Conservation (phyloP, 2,888 invertebrate species). For the Argyresthia albistria region DNA sequence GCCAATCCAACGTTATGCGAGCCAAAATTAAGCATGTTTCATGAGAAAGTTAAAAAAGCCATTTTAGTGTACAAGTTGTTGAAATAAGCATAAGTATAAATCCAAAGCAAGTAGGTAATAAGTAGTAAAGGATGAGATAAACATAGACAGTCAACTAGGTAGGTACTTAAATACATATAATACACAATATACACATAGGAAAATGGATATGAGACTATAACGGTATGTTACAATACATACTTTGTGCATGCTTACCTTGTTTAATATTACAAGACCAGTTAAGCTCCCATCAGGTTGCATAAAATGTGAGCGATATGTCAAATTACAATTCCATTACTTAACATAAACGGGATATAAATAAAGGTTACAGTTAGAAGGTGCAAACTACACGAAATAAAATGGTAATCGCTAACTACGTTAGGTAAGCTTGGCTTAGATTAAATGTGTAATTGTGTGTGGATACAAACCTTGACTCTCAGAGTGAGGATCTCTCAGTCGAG, state of each 20-base stretch:
- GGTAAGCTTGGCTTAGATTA: conserved; percentile 40
- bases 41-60: too few species aligned
- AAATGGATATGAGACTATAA: conserved; percentile 10
- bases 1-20: too few species aligned
- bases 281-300: conserved; percentile 69
- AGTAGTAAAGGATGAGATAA: neutral
- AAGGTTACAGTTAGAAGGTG: conserved; percentile 55
- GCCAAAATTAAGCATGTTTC: too few species aligned
- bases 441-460: conserved; percentile 8
- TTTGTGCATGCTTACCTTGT: conserved; percentile 68
- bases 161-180: neutral
- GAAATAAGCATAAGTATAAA: too few species aligned
- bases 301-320: conserved; percentile 69
- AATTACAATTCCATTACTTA: conserved; percentile 59
- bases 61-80: too few species aligned
- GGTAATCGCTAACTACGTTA: conserved; percentile 57
- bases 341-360: conserved; percentile 53
- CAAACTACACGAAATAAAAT: conserved; percentile 62
- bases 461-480: conserved; percentile 86
- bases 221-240: conserved; percentile 45
- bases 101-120: too few species aligned
- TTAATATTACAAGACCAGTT: conserved; percentile 63
- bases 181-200: neutral
- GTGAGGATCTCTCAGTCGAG: conserved; percentile 83
- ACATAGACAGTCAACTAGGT: neutral